Conservation (phyloP, 2,888 invertebrate species). For the Apodemia hepburni region DNA sequence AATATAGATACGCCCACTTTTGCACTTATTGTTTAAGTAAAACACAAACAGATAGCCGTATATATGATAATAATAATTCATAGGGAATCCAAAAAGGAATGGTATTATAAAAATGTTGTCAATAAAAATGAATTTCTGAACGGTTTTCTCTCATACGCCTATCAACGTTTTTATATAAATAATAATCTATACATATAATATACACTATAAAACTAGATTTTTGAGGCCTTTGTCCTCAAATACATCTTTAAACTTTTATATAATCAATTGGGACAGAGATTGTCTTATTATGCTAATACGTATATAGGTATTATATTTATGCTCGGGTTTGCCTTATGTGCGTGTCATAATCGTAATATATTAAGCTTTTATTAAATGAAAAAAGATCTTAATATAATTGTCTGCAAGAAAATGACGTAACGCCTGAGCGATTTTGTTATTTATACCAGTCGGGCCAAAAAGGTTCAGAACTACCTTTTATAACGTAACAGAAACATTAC, state of each 20-base stretch:
- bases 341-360: background rate
- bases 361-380: background rate
- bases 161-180: background rate
- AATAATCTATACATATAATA: background rate
- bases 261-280: slow-evolving; percentile 1
- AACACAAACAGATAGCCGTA: too few species aligned
- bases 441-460: background rate
- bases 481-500: too few species aligned
- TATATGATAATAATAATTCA: too few species aligned
- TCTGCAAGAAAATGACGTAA: background rate
- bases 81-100: too few species aligned
- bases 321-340: background rate
- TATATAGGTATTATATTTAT: background rate
- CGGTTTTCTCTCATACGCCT: background rate
- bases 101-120: background rate
- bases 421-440: background rate
- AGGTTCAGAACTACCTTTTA: background rate
- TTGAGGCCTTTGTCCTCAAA: background rate
- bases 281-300: background rate
- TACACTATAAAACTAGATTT: background rate
- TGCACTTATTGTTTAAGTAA: too few species aligned
- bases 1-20: too few species aligned
- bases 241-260: background rate
- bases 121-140: background rate
- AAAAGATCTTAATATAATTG: background rate